A percentile compares a stretch with the other conserved stretches of the same genome.
Evolutionary conservation across 30 jellyfish, hydroid and myxozoan genomes (phyloP).

Genomic region (Cassiopea andromeda): DNA sequence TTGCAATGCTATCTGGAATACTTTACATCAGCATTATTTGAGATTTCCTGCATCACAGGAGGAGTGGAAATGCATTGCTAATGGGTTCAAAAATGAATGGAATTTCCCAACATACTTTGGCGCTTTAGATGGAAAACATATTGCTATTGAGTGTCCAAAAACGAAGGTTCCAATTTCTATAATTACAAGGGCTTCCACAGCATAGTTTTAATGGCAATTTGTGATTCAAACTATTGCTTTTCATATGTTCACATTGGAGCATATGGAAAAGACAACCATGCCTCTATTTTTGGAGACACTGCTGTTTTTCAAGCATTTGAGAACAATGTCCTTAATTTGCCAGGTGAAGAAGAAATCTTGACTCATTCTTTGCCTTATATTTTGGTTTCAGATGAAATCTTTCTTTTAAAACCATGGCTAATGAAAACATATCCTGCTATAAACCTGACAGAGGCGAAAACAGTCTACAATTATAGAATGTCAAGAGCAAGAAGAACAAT

Average conservation of each 20-base stretch:
- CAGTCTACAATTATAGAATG: constrained; percentile 52
- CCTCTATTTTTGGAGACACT: constrained; percentile 30
- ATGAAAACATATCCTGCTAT: constrained; percentile 70
- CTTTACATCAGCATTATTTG: constrained; percentile 11
- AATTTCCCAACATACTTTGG: constrained; percentile 73
- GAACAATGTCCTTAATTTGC: constrained; percentile 12
- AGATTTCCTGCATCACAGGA: constrained; percentile 46
- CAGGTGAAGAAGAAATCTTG: constrained; percentile 19
- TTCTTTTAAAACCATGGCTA: constrained; percentile 62
- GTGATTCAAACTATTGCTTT: constrained; percentile 57
- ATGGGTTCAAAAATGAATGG: constrained; percentile 62
- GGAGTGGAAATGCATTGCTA: constrained; percentile 71
- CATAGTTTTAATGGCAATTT: constrained; percentile 45
- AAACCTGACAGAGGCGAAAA: constrained; percentile 10
- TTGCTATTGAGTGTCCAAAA: constrained; percentile 64
- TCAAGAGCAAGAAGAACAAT: constrained; percentile 61
- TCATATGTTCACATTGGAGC: constrained; percentile 42
- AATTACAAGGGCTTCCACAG: constrained; percentile 54
- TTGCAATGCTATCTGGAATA: constrained; percentile 50
- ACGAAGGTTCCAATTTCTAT: constrained; percentile 61
- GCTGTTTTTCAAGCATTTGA: constrained; percentile 24
- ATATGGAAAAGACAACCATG: constrained; percentile 66
- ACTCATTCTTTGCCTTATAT: constrained; percentile 30
- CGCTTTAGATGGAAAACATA: constrained; percentile 79
- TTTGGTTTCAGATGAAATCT: constrained; percentile 64